phyloP scores from a whole-genome alignment of 1,140 invertebrate species.

The Episyrphus balteatus region DNA sequence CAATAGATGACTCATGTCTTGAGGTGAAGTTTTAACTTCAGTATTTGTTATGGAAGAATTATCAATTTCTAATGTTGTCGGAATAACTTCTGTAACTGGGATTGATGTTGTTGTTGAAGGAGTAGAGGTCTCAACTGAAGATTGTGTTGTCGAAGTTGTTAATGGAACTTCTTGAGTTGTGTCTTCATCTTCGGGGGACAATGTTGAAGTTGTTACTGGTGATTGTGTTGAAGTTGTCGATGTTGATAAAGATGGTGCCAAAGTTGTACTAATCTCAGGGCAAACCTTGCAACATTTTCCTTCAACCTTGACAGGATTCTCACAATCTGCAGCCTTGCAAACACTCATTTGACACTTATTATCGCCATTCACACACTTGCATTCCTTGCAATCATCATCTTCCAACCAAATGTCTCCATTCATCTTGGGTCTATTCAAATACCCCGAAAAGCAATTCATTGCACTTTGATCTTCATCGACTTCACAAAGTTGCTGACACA shows the following conservation, averaged over 20 bases:
- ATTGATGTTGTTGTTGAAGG: slow-evolving; percentile 2
- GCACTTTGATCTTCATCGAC: not conserved
- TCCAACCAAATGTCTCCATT: slow-evolving; percentile 14
- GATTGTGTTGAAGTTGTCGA: not conserved
- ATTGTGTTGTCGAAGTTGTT: not conserved
- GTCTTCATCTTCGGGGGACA: not conserved
- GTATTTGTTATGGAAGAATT: too few species aligned
- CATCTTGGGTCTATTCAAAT: slow-evolving; percentile 3
- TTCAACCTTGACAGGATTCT: slow-evolving; percentile 6
- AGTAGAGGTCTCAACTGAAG: not conserved
- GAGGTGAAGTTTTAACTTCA: too few species aligned
- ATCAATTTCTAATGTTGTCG: not conserved
- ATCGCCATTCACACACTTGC: slow-evolving; percentile 10
- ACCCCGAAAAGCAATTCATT: slow-evolving; percentile 9
- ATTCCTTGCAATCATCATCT: slow-evolving; percentile 11
- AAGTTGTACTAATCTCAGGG: not conserved
- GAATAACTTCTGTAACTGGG: not conserved
- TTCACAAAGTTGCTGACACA: slow-evolving; percentile 1
- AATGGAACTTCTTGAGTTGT: not conserved
- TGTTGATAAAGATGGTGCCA: not conserved
- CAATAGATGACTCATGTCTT: too few species aligned
- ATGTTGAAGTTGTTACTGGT: not conserved
- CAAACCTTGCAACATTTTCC: slow-evolving; percentile 19
- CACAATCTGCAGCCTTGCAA: slow-evolving; percentile 11
- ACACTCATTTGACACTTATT: not conserved